These are phyloP conservation scores for Cirrhinus molitorella DNA, from an alignment of 2,797 vertebrate species.

Conservation along the genomic window DNA sequence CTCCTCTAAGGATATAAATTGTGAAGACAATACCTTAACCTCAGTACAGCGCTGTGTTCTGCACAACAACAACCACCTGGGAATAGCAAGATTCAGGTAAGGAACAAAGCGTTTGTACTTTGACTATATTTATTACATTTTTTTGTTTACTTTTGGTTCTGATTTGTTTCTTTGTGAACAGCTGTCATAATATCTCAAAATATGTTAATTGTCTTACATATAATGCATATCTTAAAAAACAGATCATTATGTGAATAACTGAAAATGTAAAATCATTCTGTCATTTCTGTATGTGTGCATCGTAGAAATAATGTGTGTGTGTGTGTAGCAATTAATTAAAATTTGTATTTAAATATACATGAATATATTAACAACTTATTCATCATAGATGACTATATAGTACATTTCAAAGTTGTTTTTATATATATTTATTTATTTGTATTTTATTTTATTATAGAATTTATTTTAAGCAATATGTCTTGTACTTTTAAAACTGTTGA, in stretches of 20 bases:
- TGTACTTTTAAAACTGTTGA: background rate
- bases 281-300: background rate
- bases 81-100: slow-evolving; percentile 38
- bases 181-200: background rate
- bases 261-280: too few relatives aligned
- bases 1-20: slow-evolving; percentile 41
- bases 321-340: too few relatives aligned
- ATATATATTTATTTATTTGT: background rate
- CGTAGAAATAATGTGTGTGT: background rate
- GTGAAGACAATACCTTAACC: background rate
- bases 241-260: background rate
- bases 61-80: slow-evolving; percentile 8
- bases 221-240: background rate
- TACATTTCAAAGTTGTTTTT: background rate
- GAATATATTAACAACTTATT: background rate
- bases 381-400: background rate
- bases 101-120: background rate
- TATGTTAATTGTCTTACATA: too few relatives aligned
- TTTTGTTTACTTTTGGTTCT: background rate
- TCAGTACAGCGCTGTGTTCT: background rate
- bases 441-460: background rate
- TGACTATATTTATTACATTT: background rate
- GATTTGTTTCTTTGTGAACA: background rate
- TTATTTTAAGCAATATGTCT: background rate
- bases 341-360: background rate